Conservation (phyloP, 1,140 invertebrate genomes). For the Dolichoris vasculosae region DNA sequence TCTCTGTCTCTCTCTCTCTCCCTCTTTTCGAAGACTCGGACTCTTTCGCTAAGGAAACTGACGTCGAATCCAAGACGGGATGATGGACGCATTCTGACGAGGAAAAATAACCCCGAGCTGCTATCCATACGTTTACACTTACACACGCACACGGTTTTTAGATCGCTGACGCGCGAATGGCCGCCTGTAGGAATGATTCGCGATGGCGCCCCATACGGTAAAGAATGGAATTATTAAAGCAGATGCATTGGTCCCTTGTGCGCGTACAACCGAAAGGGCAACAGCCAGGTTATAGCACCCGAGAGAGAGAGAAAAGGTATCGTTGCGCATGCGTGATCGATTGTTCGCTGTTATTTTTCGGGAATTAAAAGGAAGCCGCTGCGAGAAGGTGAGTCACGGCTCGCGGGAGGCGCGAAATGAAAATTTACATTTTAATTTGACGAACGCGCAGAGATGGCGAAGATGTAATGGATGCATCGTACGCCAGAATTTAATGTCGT, state of each 20-base stretch:
- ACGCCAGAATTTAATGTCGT: slow-evolving; percentile 16
- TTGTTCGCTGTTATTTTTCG: slow-evolving; percentile 52
- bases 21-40: slow-evolving; percentile 16
- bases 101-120: slow-evolving; percentile 56
- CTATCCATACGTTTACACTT: slow-evolving; percentile 39
- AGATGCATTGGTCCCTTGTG: slow-evolving; percentile 40
- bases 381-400: neutral
- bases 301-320: slow-evolving; percentile 24
- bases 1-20: slow-evolving; percentile 28
- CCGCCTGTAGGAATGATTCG: slow-evolving; percentile 42
- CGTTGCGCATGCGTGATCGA: slow-evolving; percentile 45
- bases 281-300: neutral
- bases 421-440: slow-evolving; percentile 52
- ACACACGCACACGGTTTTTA: neutral
- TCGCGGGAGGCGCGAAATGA: slow-evolving; percentile 28
- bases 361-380: slow-evolving; percentile 30
- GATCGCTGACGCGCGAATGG: slow-evolving; percentile 51
- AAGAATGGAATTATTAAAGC: slow-evolving; percentile 58
- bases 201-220: slow-evolving; percentile 42
- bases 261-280: neutral
- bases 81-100: slow-evolving; percentile 59
- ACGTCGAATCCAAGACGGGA: slow-evolving; percentile 33
- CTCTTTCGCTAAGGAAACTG: slow-evolving; percentile 34
- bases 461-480: slow-evolving; percentile 20
- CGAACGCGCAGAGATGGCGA: neutral